A percentile compares a stretch with the other conserved stretches of the same genome.
These are phyloP conservation scores for Polietes domitor DNA, from an alignment of 2,888 invertebrate species.

Conservation along the genomic window DNA sequence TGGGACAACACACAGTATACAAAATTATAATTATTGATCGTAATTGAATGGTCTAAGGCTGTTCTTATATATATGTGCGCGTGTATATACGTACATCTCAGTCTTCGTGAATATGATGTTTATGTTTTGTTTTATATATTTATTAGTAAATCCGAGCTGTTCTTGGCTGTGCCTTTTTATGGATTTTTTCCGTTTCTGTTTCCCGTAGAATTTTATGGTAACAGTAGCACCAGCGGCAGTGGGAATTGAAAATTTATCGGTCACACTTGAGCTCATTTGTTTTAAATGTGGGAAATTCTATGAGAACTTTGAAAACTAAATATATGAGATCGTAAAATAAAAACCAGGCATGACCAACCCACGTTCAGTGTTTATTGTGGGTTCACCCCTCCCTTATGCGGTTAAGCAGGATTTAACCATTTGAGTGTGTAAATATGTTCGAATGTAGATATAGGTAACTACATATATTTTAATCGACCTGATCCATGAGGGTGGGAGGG, in stretches of 20 bases:
- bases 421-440: too few relatives aligned
- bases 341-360: constrained; percentile 27
- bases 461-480: too few relatives aligned
- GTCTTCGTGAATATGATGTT: constrained; percentile 2
- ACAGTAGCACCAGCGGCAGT: constrained; percentile 47
- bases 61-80: too few relatives aligned
- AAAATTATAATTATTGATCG: too few relatives aligned
- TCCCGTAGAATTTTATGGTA: not conserved
- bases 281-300: constrained; percentile 76
- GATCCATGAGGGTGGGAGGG: too few relatives aligned
- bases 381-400: not conserved
- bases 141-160: constrained; percentile 30
- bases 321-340: not conserved
- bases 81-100: not conserved
- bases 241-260: constrained; percentile 76
- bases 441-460: too few relatives aligned
- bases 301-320: constrained; percentile 32
- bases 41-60: too few relatives aligned
- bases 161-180: constrained; percentile 8
- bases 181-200: constrained; percentile 36
- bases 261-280: constrained; percentile 79
- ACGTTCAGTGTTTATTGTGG: not conserved
- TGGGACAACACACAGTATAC: too few relatives aligned
- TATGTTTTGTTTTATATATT: not conserved
- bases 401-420: not conserved